phyloP scores from a whole-genome alignment of 2,888 invertebrate genomes.

The Troides aeacus region DNA sequence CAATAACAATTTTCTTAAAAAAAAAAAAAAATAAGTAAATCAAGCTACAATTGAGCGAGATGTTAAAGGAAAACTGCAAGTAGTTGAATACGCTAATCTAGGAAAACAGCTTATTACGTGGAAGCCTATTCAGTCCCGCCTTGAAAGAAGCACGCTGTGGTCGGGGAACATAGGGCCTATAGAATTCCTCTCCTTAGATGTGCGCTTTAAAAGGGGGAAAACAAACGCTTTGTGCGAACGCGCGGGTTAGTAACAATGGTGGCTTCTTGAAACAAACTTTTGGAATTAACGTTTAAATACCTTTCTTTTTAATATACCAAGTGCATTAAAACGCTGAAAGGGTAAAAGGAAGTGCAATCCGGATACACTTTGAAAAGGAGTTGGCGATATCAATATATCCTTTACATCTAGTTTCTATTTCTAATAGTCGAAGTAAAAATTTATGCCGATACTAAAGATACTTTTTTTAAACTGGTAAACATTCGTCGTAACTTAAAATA shows the following conservation, averaged over 20 bases:
- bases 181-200: constrained; percentile 29
- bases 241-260: constrained; percentile 24
- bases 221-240: constrained; percentile 30
- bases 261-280: constrained; percentile 38
- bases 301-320: constrained; percentile 26
- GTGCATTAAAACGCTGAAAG: not conserved
- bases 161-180: constrained; percentile 26
- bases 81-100: constrained; percentile 30
- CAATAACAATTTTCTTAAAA: not conserved
- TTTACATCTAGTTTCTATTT: too few species aligned
- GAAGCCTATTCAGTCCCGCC: constrained; percentile 27
- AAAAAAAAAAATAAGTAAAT: constrained; percentile 2
- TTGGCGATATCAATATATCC: not conserved
- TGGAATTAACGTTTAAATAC: constrained; percentile 33
- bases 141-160: constrained; percentile 29
- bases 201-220: constrained; percentile 29
- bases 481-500: not conserved
- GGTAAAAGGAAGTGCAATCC: not conserved
- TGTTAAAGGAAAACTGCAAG: constrained; percentile 21
- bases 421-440: too few species aligned
- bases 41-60: constrained; percentile 18
- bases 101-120: constrained; percentile 29
- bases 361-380: not conserved
- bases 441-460: too few species aligned
- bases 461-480: too few species aligned